A percentile compares a stretch with the other conserved stretches of the same genome.
Conservation (phyloP, 2,888 invertebrate genomes). For the Scotopteryx bipunctaria region DNA sequence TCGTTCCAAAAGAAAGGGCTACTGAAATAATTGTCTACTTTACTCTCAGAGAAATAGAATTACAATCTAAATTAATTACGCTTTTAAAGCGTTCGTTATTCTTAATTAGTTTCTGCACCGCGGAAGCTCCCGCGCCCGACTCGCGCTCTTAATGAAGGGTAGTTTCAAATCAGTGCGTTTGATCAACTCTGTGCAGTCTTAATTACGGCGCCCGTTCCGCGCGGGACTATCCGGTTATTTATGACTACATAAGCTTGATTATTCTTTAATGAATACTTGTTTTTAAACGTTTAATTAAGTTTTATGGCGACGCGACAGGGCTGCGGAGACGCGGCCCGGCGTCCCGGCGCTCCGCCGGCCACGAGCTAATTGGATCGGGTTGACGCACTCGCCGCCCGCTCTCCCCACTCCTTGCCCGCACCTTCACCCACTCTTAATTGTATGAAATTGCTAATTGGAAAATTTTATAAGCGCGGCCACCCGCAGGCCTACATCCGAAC, state of each 20-base stretch:
- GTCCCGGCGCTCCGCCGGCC: slow-evolving; percentile 80
- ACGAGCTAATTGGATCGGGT: slow-evolving; percentile 83
- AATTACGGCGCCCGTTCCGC: slow-evolving; percentile 82
- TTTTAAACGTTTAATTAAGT: slow-evolving; percentile 85
- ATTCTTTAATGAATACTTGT: slow-evolving; percentile 85
- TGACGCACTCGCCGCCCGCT: slow-evolving; percentile 67
- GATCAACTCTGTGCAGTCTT: slow-evolving; percentile 84
- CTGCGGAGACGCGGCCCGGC: slow-evolving; percentile 63
- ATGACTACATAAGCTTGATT: slow-evolving; percentile 85
- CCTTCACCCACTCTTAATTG: slow-evolving; percentile 74
- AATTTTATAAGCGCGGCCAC: slow-evolving; percentile 81
- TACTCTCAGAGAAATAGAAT: slow-evolving; percentile 82
- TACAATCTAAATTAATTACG: slow-evolving; percentile 84
- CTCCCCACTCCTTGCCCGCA: slow-evolving; percentile 53
- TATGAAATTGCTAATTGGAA: slow-evolving; percentile 84
- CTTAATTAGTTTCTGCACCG: slow-evolving; percentile 84
- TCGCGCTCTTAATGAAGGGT: slow-evolving; percentile 82
- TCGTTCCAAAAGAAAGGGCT: slow-evolving; percentile 81
- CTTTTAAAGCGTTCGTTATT: slow-evolving; percentile 84
- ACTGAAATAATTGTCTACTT: slow-evolving; percentile 83
- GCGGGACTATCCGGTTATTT: slow-evolving; percentile 84
- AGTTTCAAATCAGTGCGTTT: slow-evolving; percentile 84
- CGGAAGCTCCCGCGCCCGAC: slow-evolving; percentile 69
- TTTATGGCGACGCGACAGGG: slow-evolving; percentile 84
- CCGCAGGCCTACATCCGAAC: slow-evolving; percentile 68